phyloP scores from a whole-genome alignment of 2,888 invertebrate genomes.

The Alitta virens region DNA sequence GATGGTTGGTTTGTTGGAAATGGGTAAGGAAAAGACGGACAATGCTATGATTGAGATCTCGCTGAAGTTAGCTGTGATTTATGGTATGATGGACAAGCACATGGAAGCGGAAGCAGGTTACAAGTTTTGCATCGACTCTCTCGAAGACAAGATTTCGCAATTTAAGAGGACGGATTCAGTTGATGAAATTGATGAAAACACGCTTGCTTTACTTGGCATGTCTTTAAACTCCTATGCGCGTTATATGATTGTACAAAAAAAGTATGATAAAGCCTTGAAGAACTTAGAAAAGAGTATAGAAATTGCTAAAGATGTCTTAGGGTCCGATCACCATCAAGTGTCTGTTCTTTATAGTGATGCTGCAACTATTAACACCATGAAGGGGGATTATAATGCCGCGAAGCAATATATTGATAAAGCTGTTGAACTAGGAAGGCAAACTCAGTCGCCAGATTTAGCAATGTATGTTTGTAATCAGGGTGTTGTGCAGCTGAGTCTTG shows the following conservation, averaged over 20 bases:
- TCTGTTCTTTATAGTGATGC: background rate
- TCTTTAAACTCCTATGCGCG: background rate
- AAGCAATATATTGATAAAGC: background rate
- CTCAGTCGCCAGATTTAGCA: background rate
- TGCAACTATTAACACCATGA: background rate
- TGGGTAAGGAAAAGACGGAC: background rate
- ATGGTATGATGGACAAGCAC: background rate
- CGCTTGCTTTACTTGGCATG: background rate
- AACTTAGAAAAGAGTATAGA: background rate
- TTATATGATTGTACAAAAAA: background rate
- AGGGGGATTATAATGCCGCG: background rate
- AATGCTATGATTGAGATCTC: background rate
- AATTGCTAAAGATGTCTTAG: background rate
- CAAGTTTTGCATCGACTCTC: background rate
- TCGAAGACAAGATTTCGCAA: background rate
- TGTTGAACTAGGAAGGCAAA: background rate
- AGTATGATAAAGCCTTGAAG: background rate
- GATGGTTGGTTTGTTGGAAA: background rate
- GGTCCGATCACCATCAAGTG: background rate
- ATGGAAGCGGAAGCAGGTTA: background rate
- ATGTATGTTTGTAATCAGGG: background rate
- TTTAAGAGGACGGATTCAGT: background rate
- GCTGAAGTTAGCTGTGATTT: background rate
- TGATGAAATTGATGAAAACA: background rate
- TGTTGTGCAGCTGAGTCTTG: background rate